Base-by-base conservation (phyloP, 2,113 vertebrate species). In the Hemibagrus wyckioides region DNA sequence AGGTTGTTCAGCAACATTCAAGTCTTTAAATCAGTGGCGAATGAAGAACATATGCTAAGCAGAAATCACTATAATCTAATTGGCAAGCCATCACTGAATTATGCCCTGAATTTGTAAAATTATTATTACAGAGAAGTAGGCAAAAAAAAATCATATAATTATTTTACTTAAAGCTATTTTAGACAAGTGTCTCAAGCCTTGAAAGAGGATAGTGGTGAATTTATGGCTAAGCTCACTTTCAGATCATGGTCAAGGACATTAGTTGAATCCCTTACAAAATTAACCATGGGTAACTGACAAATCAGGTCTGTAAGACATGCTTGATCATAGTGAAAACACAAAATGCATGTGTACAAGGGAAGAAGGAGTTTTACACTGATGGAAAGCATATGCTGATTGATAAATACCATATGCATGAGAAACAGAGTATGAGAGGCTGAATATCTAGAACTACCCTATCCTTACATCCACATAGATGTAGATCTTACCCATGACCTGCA, bases 341-440 rank as follows among this genome's bases (percentile, higher is more conserved):
- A 87, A 88, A 65, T 80, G 88, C 83, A 89, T 73, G 89, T 63
- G 76, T 86, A 80, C 84, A 90, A 84, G 82, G 39, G 86, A 10
- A 52, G 48, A 79, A 56, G 13, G 56, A 85, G 69, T 86, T 82
- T 88, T 88, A 88, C 65, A 79, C 48, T 89, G 30, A 91, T 91
- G 89, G 75, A 90, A 91, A 92, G 57, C 89, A 92, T 87, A 69
- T 88, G 90, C 15, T 28, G 50, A 63, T 21, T 75, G 81, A 86
- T 41, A 81, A 52, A 80, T 85, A 81, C 80, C 88, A 82, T 80
- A 89, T 87, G 15, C 14, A 28, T 57, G 30, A 23, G 54, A 57
- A 57, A 57, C 7, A 14, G 10, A 80, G 30, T 17, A 25, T 36
- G 33, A 73, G 89, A 84, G 30, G 17, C 79, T 80, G 33, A 80